phyloP scores from a whole-genome alignment of 2,888 invertebrate species.

The Lagria hirta region DNA sequence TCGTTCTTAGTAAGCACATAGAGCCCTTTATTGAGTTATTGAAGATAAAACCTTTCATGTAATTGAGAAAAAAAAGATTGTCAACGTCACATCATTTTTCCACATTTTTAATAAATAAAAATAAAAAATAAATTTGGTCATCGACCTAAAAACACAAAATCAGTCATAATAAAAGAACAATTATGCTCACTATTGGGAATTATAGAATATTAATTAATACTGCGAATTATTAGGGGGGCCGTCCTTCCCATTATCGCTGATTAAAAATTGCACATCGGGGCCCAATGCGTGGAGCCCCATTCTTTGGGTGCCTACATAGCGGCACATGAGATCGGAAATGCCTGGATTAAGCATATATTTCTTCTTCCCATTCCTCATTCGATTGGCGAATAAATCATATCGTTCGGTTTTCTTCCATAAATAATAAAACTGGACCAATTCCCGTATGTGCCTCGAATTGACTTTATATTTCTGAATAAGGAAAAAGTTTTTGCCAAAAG shows the following conservation, averaged over 20 bases:
- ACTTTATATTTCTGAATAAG: slow-evolving; percentile 19
- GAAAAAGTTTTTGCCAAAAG: slow-evolving; percentile 24
- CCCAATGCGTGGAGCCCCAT: slow-evolving; percentile 1
- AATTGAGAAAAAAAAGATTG: too few species aligned
- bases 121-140: too few species aligned
- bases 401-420: slow-evolving; percentile 26
- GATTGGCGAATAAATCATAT: slow-evolving; percentile 23
- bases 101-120: too few species aligned
- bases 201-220: too few species aligned
- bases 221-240: slow-evolving; percentile 11
- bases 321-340: slow-evolving; percentile 23
- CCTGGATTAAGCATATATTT: slow-evolving; percentile 25
- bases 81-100: too few species aligned
- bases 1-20: too few species aligned
- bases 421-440: slow-evolving; percentile 28
- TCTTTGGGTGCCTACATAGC: slow-evolving; percentile 12
- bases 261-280: slow-evolving; percentile 21
- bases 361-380: slow-evolving; percentile 20
- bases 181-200: too few species aligned
- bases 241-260: slow-evolving; percentile 13
- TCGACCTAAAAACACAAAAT: too few species aligned
- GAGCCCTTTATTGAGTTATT: too few species aligned
- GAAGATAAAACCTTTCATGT: too few species aligned
- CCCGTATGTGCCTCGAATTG: slow-evolving; percentile 7
- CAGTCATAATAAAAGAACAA: too few species aligned